Evolutionary conservation across 2,888 invertebrate genomes (phyloP).

Genomic region (Zeuzera pyrina): DNA sequence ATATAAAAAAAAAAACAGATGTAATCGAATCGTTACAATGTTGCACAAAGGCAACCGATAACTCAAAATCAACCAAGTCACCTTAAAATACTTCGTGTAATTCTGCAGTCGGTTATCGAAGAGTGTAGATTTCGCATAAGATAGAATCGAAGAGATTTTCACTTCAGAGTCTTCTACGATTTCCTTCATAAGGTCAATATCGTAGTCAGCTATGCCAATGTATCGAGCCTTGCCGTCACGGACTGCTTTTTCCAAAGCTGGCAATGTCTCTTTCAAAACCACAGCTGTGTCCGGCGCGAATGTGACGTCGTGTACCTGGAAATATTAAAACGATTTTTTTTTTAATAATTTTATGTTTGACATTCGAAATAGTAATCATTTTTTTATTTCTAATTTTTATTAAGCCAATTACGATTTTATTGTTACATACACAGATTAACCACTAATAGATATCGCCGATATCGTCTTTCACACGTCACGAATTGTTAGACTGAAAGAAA

Average conservation of each 20-base stretch:
- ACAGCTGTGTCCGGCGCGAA: conserved; percentile 84
- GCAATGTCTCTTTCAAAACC: conserved; percentile 89
- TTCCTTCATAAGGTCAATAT: conserved; percentile 82
- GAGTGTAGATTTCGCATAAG: conserved; percentile 86
- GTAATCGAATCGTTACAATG: too few species aligned
- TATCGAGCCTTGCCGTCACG: conserved; percentile 80
- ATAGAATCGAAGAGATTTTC: conserved; percentile 80
- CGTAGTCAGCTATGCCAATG: conserved; percentile 92
- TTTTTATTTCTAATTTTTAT: too few species aligned
- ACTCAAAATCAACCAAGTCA: conserved; percentile 39
- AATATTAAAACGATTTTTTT: too few species aligned
- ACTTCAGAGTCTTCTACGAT: conserved; percentile 77
- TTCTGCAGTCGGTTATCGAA: conserved; percentile 83
- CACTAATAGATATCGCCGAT: too few species aligned
- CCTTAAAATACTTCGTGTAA: conserved; percentile 84
- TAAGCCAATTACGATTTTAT: too few species aligned
- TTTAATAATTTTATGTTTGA: not conserved
- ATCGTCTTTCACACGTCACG: too few species aligned
- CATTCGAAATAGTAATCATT: too few species aligned
- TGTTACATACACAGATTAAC: too few species aligned
- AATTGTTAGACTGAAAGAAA: too few species aligned
- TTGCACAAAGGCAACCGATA: too few species aligned
- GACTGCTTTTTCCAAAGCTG: conserved; percentile 82
- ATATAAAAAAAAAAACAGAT: too few species aligned
- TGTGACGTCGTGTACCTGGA: conserved; percentile 93